phyloP scores from a whole-genome alignment of 2,113 vertebrate genomes.

The Thunnus maccoyii region DNA sequence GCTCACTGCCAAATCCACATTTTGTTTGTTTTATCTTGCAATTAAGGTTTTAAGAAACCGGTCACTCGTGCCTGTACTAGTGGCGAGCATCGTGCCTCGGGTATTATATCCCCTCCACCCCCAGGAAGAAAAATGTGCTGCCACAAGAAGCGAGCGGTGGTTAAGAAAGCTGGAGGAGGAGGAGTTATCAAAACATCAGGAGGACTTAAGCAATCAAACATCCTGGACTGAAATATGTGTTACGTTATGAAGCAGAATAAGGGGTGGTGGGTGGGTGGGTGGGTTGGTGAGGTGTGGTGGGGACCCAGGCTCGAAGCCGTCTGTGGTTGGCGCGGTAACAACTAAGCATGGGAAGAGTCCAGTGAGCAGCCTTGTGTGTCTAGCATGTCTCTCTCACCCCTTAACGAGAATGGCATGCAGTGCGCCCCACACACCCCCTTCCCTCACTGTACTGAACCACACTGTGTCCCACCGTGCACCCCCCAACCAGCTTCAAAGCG shows the following conservation, averaged over 20 bases:
- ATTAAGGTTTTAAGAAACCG: conserved; percentile 43
- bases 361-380: conserved; percentile 59
- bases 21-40: conserved; percentile 55
- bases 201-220: not conserved
- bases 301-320: conserved; percentile 21
- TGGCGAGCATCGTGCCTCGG: conserved; percentile 40
- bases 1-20: conserved; percentile 41
- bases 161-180: not conserved
- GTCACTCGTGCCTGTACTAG: conserved; percentile 27
- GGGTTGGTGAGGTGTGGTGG: conserved; percentile 1
- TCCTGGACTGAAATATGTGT: conserved; percentile 18
- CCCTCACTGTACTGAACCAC: conserved; percentile 74
- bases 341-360: conserved; percentile 68
- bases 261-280: not conserved
- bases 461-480: conserved; percentile 70
- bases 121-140: conserved; percentile 6
- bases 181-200: conserved; percentile 28
- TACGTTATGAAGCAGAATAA: conserved; percentile 18
- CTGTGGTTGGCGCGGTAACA: conserved; percentile 67
- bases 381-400: conserved; percentile 67
- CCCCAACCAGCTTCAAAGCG: conserved; percentile 78
- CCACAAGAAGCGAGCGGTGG: not conserved
- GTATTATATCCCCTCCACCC: conserved; percentile 16
- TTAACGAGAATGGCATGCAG: conserved; percentile 81
- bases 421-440: conserved; percentile 63